Evolutionary conservation across 2,888 invertebrate species (phyloP), one percentile per base, ranked within the genome.

Genomic region (Epicampocera succincta): DNA sequence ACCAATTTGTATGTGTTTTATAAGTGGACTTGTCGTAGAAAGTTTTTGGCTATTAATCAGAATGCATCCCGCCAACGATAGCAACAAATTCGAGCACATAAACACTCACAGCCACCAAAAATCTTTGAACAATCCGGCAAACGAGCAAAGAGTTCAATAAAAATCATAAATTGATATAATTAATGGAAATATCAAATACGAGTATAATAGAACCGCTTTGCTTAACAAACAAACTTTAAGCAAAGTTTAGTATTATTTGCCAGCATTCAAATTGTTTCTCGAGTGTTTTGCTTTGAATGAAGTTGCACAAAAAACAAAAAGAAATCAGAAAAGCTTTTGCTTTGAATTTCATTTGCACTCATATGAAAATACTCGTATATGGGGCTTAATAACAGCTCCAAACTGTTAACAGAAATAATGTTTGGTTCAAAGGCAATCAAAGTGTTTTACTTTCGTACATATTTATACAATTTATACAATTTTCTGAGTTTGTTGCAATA

Each of bases 21-120:
- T 72, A 76, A 72, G 76, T 66, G 72, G 76, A 76, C 61, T 76
- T 80, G 80, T 72, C 72, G 72, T 76, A 72, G 56, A 80, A 61
- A 66, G 76, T 76, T 76, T n/a, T 76, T 61, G 66, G 66, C 72
- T 72, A 66, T 68, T 81, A 73, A 77, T 58, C 56, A 11, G 75
- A 80, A 73, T 79, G 78, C 68, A 66, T 50, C 58, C 29, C 65
- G 17, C 58, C 52, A 52, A 52, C 13, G 13, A 61, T 58, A 15
- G 29, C 12, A 17, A 66, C 33, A 8, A 60, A 13, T 13, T 42
- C 8, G 19, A 68, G 60, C 19, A 48, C 50, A 54, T 9, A 17
- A 61, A 50, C 50, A 19, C 19, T 2, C 21, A 12, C 21, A 12
- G 12, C 21, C 54, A 42, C 17, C 46, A 48, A 63, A 54, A 42